Base-by-base conservation (phyloP, 2,888 invertebrate genomes). In the Tetragonisca angustula region DNA sequence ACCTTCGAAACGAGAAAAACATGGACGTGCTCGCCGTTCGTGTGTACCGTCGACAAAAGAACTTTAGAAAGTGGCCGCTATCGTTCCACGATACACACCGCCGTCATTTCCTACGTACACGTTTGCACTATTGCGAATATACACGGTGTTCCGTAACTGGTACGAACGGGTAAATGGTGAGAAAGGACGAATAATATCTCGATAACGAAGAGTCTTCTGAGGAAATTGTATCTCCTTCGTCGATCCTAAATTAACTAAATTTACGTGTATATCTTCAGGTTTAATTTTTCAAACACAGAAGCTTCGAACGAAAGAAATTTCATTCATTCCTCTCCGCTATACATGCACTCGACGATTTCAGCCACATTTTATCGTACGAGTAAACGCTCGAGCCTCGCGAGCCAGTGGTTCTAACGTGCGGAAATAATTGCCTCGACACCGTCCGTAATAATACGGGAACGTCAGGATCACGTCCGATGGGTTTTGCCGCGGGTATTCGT, bases 351-450 rank as follows among this genome's bases (percentile, higher is more conserved):
- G 27, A 21, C 21, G 27, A 61, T 15, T 27, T 6, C 21, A 4
- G 61, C 27, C 61, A 27, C 61, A 27, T 50, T 32, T 61, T 50
- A 21, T 72, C 4, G 72, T n/a, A 27, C 9, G 19, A 17, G 32
- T 54, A 52, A 32, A 24, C 13, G 50, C 0, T 2, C 5, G 36
- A 50, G 4, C 4, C 32, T n/a, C 50, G 49, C 32, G 2, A 65
- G 17, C 36, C 49, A 21, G 27, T 56, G 27, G 62, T 62, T 77
- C 64, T n/a, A 50, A 15, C 36, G 52, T 27, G 61, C 6, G 62
- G n/a, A 76, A 61, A 76, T 77, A 79, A 79, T 79, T 79, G 68
- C 56, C 43, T 27, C 13, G 72, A 81, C 24, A 32, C 21, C 17
- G 49, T 24, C 52, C n/a, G 81, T 72, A 80, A 72, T 81, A 49